A percentile compares a stretch with the other conserved stretches of the same genome.
Evolutionary conservation across 2,888 invertebrate species (phyloP).

Genomic region (Lottia scabra): DNA sequence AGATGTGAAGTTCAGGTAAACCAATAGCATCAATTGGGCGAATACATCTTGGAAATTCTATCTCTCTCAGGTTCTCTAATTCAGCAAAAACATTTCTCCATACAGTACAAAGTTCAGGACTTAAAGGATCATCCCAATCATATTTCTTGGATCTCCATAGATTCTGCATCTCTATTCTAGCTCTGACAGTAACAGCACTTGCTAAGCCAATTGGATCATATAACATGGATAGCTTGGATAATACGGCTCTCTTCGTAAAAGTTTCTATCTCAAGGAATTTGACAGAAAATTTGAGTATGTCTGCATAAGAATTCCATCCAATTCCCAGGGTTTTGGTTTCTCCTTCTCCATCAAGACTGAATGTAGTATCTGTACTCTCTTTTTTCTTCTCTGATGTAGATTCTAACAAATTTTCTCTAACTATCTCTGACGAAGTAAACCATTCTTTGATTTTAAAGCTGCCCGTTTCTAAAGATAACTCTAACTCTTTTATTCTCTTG

Average conservation of each 20-base stretch:
- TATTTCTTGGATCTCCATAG: conserved; percentile 1
- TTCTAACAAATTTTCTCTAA: background rate
- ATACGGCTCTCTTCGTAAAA: background rate
- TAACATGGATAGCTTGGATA: conserved; percentile 1
- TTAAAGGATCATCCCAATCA: conserved; percentile 1
- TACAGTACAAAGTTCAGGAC: background rate
- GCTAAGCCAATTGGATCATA: conserved; percentile 10
- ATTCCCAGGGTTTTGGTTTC: conserved; percentile 10
- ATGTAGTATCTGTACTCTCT: background rate
- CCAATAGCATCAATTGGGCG: conserved; percentile 2
- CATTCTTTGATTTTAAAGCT: conserved; percentile 19
- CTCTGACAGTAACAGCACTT: background rate
- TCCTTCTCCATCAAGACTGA: background rate
- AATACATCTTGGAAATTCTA: background rate
- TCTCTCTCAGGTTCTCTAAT: background rate
- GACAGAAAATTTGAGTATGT: conserved; percentile 4
- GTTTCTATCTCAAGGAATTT: background rate
- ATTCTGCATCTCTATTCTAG: conserved; percentile 14
- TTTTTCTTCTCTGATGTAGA: background rate
- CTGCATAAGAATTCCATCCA: background rate
- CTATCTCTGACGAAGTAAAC: conserved; percentile 7
- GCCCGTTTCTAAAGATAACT: conserved; percentile 5
- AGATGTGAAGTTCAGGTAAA: conserved; percentile 8
- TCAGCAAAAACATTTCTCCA: conserved; percentile 7
- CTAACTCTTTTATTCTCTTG: conserved; percentile 9